Evolutionary conservation across 2,797 vertebrate genomes (phyloP), one percentile per base, ranked within the genome.

Genomic region (Gymnoscopelus microlampas): DNA sequence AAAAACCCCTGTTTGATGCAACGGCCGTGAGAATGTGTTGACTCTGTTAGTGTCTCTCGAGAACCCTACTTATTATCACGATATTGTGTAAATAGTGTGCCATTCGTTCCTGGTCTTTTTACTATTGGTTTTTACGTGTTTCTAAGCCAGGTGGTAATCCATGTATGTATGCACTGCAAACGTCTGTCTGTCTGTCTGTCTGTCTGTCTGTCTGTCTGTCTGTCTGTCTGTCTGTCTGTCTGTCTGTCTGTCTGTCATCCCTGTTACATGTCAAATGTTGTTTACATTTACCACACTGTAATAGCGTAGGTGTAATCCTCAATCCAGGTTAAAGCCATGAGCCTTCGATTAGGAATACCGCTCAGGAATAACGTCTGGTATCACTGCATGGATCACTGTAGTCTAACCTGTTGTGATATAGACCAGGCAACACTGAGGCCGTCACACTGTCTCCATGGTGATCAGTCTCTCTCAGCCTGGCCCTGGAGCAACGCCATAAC

Each of bases 181-280:
- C 83, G 60, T 14, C 5, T 1, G 23, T 79, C 2, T 80, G 58
- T 85, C 47, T 82, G 76, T 85, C 50, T 53, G 55, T 80, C 61
- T 62, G 63, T 85, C 26, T 84, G 60, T 14, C 5, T 1, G 23
- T 79, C 2, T 80, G 58, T 85, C 47, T 82, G 76, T 85, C 50
- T 53, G 55, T 80, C 61, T 62, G 63, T 85, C 26, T 84, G 60
- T 14, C 5, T 84, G 60, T 14, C 5, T 1, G 23, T 79, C 2
- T 80, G 58, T 85, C 47, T 82, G 76, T 85, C 50, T 53, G 55
- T 80, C 61, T 62, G 63, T 85, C 26, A 66, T 48, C 29, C 19
- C 53, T 39, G 72, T 14, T 70, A 9, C 60, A 55, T 81, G 69
- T 76, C 15, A 71, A 63, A 1, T 71, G 63, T 68, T 65, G 29